A percentile compares a stretch with the other conserved stretches of the same genome.
phyloP scores from a whole-genome alignment of 2,113 vertebrate genomes.

The Python bivittatus region DNA sequence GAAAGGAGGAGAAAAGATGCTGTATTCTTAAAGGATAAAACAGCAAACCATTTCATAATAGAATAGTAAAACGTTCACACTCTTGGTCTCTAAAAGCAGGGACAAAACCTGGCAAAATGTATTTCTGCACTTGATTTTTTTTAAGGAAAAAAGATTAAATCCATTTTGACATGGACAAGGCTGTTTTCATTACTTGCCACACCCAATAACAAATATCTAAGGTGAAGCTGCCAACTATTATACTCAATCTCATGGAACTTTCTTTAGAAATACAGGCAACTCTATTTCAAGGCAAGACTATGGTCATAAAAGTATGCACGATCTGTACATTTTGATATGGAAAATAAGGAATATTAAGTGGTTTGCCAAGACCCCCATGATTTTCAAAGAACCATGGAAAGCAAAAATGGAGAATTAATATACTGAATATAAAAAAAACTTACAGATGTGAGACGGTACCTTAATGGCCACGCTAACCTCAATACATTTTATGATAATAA shows the following conservation, averaged over 20 bases:
- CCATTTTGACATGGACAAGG: not conserved
- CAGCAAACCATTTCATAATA: not conserved
- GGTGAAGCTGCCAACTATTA: not conserved
- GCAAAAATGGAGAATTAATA: not conserved
- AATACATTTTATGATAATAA: not conserved
- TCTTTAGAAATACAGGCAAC: not conserved
- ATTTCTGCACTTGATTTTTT: not conserved
- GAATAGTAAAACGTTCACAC: not conserved
- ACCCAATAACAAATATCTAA: not conserved
- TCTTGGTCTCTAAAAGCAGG: not conserved
- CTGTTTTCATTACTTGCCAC: not conserved
- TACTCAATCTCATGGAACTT: not conserved
- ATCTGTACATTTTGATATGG: not conserved
- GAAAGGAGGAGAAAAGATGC: not conserved
- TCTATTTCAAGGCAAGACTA: not conserved
- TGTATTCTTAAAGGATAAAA: not conserved
- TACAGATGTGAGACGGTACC: not conserved
- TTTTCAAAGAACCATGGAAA: not conserved
- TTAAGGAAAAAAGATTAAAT: not conserved
- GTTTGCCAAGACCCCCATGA: not conserved
- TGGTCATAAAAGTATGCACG: not conserved
- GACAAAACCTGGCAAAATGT: not conserved
- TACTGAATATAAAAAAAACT: not conserved
- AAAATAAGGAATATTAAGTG: not conserved
- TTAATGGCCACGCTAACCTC: not conserved